phyloP scores from a whole-genome alignment of 2,797 vertebrate genomes.

The Pseudotriccus pelzelni region DNA sequence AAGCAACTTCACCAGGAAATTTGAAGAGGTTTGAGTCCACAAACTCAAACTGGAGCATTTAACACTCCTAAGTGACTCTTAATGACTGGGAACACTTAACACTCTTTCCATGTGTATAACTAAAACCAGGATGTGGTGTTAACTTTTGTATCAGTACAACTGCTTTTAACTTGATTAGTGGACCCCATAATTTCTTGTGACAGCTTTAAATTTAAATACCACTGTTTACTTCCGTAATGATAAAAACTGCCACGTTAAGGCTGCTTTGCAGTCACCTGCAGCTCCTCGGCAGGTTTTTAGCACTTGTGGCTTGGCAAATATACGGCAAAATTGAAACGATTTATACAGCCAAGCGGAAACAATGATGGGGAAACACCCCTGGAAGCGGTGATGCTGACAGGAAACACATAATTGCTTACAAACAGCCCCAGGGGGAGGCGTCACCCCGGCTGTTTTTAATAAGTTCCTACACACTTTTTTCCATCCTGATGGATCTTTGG shows the following conservation, averaged over 20 bases:
- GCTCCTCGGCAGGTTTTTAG: background rate
- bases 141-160: no score
- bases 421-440: background rate
- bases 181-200: background rate
- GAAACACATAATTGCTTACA: slow-evolving; percentile 13
- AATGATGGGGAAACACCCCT: background rate
- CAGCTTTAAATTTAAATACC: background rate
- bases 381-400: background rate
- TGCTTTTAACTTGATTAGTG: background rate
- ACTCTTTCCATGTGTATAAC: background rate
- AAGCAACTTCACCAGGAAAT: background rate
- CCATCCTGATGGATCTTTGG: background rate
- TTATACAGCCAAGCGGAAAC: background rate
- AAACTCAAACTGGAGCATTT: background rate
- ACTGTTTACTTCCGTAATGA: background rate
- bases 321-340: background rate
- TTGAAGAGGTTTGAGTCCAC: background rate
- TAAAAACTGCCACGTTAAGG: background rate
- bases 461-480: background rate
- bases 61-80: no score
- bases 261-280: background rate
- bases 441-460: background rate
- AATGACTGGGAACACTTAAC: background rate
- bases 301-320: background rate
- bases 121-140: background rate